Percentiles rank a stretch among this genome's conserved stretches.
Evolutionary conservation across 2,797 vertebrate genomes (phyloP).

Genomic region (Gymnopithys bicolor): DNA sequence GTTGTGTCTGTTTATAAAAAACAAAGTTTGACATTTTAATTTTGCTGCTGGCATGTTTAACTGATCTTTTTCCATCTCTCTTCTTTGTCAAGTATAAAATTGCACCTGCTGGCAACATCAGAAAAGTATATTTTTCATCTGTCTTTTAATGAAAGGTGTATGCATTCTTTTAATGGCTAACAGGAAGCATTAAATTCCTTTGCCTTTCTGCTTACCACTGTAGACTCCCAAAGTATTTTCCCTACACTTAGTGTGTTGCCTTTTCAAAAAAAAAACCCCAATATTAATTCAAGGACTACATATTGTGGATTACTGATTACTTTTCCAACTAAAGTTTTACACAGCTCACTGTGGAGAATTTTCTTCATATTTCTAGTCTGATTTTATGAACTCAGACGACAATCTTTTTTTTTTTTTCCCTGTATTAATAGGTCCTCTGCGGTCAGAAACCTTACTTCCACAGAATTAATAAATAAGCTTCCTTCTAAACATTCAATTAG

Average conservation of each 20-base stretch:
- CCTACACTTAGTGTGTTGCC: not conserved
- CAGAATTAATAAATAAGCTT: not conserved
- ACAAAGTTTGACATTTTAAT: not conserved
- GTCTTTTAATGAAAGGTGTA: not conserved
- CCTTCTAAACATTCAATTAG: not conserved
- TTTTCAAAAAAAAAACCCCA: not conserved
- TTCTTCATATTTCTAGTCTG: not conserved
- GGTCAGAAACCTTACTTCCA: not conserved
- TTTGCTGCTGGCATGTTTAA: slow-evolving; percentile 16
- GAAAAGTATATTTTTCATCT: not conserved
- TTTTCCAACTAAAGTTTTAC: not conserved
- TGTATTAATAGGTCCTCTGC: not conserved
- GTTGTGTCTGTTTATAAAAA: not conserved
- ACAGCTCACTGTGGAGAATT: not conserved
- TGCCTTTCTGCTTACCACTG: not conserved
- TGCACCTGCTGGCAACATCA: not conserved
- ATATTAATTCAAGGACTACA: not conserved
- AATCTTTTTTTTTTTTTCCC: too few species aligned
- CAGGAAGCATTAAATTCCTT: not conserved
- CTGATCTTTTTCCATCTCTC: not conserved
- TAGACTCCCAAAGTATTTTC: not conserved
- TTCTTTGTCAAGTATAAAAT: slow-evolving; percentile 19
- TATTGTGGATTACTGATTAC: not conserved
- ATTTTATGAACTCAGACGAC: not conserved
- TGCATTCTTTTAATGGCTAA: not conserved